Conservation (phyloP, 2,113 vertebrate genomes). For the Archocentrus centrarchus region DNA sequence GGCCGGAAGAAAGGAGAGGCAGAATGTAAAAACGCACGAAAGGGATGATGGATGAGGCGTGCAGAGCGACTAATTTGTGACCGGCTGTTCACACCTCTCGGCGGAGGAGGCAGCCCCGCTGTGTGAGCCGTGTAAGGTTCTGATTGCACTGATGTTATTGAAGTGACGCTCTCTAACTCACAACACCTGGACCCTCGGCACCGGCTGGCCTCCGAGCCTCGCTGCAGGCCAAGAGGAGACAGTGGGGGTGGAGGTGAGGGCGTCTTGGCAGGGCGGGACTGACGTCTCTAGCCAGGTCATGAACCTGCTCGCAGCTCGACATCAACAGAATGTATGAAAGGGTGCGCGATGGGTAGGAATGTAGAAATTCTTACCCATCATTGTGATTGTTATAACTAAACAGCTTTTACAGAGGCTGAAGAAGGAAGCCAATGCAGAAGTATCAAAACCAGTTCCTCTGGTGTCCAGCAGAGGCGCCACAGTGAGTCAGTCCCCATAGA, state of each 20-base stretch:
- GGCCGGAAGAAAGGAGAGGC: background rate
- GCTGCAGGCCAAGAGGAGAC: background rate
- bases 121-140: constrained; percentile 47
- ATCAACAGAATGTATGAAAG: background rate
- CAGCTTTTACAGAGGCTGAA: background rate
- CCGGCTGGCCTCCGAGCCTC: background rate
- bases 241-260: background rate
- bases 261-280: constrained; percentile 8
- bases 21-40: background rate
- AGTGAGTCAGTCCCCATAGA: background rate
- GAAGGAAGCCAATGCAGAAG: background rate
- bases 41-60: constrained; percentile 70
- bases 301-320: background rate
- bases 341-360: background rate
- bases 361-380: background rate
- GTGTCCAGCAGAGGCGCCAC: background rate
- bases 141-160: constrained; percentile 63
- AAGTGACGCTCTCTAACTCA: constrained; percentile 58
- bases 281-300: background rate
- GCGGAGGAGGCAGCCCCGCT: constrained; percentile 41
- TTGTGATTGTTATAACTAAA: background rate
- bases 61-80: constrained; percentile 58
- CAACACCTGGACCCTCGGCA: constrained; percentile 65
- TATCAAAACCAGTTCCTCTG: background rate
- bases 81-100: constrained; percentile 65